A percentile compares a stretch with the other conserved stretches of the same genome.
phyloP scores from a whole-genome alignment of 35 echinoderm and acorn worm genomes.

The Nesometra sesokonis region DNA sequence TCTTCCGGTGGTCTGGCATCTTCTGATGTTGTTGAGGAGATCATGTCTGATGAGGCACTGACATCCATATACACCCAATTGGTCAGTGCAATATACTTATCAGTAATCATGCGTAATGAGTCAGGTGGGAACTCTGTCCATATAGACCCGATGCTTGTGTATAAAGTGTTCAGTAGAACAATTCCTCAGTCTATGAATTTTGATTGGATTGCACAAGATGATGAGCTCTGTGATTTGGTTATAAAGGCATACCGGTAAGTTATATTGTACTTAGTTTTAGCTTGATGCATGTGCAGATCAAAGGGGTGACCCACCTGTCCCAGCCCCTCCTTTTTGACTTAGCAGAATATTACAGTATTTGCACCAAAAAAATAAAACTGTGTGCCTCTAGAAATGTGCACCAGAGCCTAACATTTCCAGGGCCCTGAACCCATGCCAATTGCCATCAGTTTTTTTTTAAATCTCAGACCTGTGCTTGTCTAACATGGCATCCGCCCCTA shows the following conservation, averaged over 20 bases:
- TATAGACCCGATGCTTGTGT: slow-evolving; percentile 67
- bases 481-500: too few species aligned
- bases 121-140: slow-evolving; percentile 18
- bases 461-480: too few species aligned
- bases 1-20: slow-evolving; percentile 15
- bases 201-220: slow-evolving; percentile 83
- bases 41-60: slow-evolving; percentile 56
- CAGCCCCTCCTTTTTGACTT: too few species aligned
- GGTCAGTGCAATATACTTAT: slow-evolving; percentile 58
- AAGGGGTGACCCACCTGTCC: too few species aligned
- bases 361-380: too few species aligned
- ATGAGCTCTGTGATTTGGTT: slow-evolving; percentile 56
- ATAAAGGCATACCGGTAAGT: slow-evolving; percentile 86
- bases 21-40: slow-evolving; percentile 47
- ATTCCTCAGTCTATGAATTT: slow-evolving; percentile 74
- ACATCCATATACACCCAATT: slow-evolving; percentile 79
- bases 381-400: too few species aligned
- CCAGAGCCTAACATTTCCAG: too few species aligned
- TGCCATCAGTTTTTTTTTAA: too few species aligned
- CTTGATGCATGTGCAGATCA: too few species aligned
- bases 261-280: too few species aligned
- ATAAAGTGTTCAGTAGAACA: slow-evolving; percentile 73
- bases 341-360: too few species aligned
- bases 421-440: too few species aligned
- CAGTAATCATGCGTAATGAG: slow-evolving; percentile 49